Base-by-base conservation (phyloP, 2,888 invertebrate species). In the Tholera decimalis region DNA sequence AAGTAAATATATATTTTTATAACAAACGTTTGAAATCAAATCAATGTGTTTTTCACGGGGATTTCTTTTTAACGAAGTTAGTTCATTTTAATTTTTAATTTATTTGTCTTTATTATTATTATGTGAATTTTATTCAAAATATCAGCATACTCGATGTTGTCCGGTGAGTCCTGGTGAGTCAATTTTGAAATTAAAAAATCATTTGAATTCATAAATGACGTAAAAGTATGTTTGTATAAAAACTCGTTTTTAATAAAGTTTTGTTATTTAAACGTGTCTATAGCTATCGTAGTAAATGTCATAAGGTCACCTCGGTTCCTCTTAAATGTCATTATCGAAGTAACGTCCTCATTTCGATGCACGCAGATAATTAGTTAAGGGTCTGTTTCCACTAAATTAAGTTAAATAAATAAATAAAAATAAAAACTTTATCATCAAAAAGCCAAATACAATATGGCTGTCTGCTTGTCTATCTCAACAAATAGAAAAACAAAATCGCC, bases 71-170 rank as follows among this genome's bases (percentile, higher is more conserved):
- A 15, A 30, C 22, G 3, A n/a, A 22, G 2, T 24, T 65, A 22
- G 28, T 35, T 62, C 49, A 20, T 49, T 43, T 11, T 28, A 64
- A 46, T 35, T 43, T 26, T 39, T 73, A 30, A 24, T 35, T 37
- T 22, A 49, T 8, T 26, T 39, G 15, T 11, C 33, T 11, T 20
- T 46, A 20, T 28, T n/a, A n/a, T 13, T 49, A 13, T 7, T 1
- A 50, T 43, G 20, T 13, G 0, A 41, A 57, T 65, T 37, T 1
- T 41, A 18, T 46, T 58, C 26, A 41, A 33, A 47, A 39, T 18
- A 66, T 70, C 73, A 66, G 50, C 73, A 70, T 69, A 69, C 56
- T 65, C 35, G 41, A 37, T 26, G 24, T 41, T 22, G 58, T 30
- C 30, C 9, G 24, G 13, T 53, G 51, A 57, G 24, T 67, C 46